A percentile compares a stretch with the other conserved stretches of the same genome.
Conservation (phyloP, 2,797 vertebrate genomes). For the Perodicticus potto region DNA sequence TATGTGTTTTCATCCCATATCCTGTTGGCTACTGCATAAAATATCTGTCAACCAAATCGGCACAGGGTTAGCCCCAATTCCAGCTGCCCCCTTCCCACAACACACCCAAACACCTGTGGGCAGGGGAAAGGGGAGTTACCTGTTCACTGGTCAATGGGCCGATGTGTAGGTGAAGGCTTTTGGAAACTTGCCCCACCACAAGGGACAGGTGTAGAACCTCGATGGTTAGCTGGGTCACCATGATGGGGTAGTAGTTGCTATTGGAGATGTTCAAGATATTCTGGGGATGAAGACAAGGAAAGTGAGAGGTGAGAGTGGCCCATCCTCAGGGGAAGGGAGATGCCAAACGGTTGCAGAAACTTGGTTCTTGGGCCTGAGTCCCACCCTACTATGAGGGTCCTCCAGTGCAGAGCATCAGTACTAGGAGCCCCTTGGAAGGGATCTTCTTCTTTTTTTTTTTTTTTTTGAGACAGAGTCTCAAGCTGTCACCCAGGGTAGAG, state of each 20-base stretch:
- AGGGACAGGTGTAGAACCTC: slow-evolving; percentile 89
- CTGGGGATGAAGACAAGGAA: slow-evolving; percentile 83
- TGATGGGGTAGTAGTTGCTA: slow-evolving; percentile 91
- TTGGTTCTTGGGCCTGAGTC: background rate
- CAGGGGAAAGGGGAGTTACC: slow-evolving; percentile 83
- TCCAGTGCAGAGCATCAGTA: background rate
- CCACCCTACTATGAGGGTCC: background rate
- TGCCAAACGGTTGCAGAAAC: background rate
- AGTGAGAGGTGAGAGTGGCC: background rate
- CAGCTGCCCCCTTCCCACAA: background rate
- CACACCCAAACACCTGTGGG: background rate
- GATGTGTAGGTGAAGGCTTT: slow-evolving; percentile 87
- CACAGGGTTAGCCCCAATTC: background rate
- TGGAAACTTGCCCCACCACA: slow-evolving; percentile 89
- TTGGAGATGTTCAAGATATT: slow-evolving; percentile 93
- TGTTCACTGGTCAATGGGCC: slow-evolving; percentile 86
- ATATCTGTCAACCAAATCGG: slow-evolving; percentile 87
- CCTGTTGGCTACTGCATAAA: slow-evolving; percentile 81
- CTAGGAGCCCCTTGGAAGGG: background rate
- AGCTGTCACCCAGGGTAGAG: no score
- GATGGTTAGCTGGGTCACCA: slow-evolving; percentile 87
- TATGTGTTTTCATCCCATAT: slow-evolving; percentile 82
- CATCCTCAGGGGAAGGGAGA: background rate
- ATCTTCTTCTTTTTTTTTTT: no score
- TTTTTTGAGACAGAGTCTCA: no score